These are phyloP conservation scores for Diacarnus erythraeanus DNA, from an alignment of 37 sponge, comb jelly and placozoan species.

Conservation along the genomic window DNA sequence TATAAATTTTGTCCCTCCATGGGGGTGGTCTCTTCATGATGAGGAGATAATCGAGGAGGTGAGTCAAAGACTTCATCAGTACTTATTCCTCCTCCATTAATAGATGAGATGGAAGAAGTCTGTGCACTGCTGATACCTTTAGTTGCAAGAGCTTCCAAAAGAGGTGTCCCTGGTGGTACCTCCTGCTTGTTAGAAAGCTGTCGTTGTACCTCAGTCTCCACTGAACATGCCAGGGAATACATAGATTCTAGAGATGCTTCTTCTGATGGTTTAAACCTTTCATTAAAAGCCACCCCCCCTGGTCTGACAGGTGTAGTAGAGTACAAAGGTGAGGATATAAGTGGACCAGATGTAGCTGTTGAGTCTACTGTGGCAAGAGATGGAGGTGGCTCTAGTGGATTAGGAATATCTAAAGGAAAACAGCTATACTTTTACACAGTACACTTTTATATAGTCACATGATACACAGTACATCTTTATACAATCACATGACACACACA, in stretches of 20 bases:
- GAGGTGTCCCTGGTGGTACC: constrained; percentile 39
- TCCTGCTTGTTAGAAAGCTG: constrained; percentile 15
- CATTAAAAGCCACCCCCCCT: not conserved
- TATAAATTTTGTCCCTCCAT: not conserved
- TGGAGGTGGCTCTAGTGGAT: too few relatives aligned
- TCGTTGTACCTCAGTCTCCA: constrained; percentile 17
- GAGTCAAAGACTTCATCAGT: not conserved
- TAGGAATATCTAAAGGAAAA: too few relatives aligned
- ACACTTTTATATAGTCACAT: too few relatives aligned
- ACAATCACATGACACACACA: too few relatives aligned
- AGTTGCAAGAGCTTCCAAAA: constrained; percentile 40
- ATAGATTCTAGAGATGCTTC: not conserved
- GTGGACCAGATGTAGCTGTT: not conserved
- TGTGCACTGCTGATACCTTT: constrained; percentile 12
- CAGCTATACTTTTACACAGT: too few relatives aligned
- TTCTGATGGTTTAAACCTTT: constrained; percentile 9
- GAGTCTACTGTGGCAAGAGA: not conserved
- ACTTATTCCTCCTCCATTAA: not conserved
- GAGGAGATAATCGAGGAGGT: too few relatives aligned
- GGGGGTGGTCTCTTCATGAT: not conserved
- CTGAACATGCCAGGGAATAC: constrained; percentile 11
- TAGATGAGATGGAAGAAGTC: not conserved
- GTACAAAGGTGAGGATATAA: constrained; percentile 10
- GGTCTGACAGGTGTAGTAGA: not conserved
- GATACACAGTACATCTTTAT: too few relatives aligned